Percentiles rank a stretch among this genome's conserved stretches.
phyloP scores from a whole-genome alignment of 2,797 vertebrate species.

The Oreochromis mossambicus region DNA sequence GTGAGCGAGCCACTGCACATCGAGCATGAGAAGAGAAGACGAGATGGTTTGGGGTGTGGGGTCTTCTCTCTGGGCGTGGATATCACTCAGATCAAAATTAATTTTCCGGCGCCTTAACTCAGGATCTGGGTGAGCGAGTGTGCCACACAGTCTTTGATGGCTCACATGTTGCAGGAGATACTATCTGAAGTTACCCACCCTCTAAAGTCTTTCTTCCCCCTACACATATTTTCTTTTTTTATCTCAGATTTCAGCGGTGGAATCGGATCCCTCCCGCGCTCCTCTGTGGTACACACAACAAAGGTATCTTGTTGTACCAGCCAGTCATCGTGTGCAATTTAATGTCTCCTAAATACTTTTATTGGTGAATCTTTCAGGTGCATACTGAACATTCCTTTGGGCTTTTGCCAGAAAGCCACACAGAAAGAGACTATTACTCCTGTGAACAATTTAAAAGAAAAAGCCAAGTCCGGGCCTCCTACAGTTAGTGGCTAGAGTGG shows the following conservation, averaged over 20 bases:
- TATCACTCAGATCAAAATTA: conserved; percentile 58
- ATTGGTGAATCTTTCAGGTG: conserved; percentile 74
- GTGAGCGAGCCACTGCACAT: neutral
- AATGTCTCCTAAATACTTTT: conserved; percentile 71
- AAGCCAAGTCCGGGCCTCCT: neutral
- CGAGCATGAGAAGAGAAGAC: neutral
- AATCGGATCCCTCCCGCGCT: conserved; percentile 45
- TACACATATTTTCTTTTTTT: conserved; percentile 2
- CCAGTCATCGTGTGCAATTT: conserved; percentile 55
- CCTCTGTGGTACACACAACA: conserved; percentile 60
- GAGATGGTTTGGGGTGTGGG: neutral
- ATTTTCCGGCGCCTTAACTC: conserved; percentile 49
- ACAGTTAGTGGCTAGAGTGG: neutral
- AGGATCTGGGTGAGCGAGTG: conserved; percentile 35
- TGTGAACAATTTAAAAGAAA: neutral
- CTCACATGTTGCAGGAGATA: conserved; percentile 66
- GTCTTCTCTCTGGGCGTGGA: conserved; percentile 32
- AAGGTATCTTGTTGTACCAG: conserved; percentile 65
- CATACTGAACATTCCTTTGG: conserved; percentile 75
- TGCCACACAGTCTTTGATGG: conserved; percentile 61
- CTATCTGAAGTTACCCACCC: conserved; percentile 63
- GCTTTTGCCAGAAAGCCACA: conserved; percentile 48
- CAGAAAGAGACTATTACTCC: conserved; percentile 26
- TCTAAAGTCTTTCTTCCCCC: conserved; percentile 28
- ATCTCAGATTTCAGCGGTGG: conserved; percentile 48